Evolutionary conservation across 2,888 invertebrate genomes (phyloP).

Genomic region (Encarsia formosa): DNA sequence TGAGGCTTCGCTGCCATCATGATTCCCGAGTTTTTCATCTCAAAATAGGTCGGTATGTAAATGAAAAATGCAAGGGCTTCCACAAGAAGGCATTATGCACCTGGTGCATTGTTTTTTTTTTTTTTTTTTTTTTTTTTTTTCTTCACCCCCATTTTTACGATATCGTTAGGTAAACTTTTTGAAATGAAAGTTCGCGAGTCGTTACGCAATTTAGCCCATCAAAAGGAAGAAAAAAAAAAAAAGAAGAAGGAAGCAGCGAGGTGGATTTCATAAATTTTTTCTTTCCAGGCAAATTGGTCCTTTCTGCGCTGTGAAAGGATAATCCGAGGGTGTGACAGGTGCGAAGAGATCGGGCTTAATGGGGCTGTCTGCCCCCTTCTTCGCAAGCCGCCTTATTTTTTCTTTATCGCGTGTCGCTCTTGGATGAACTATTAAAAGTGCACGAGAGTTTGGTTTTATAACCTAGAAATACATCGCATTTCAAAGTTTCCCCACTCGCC

Average conservation of each 20-base stretch:
- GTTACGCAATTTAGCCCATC: conserved; percentile 13
- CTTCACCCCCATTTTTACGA: too few species aligned
- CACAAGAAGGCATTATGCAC: conserved; percentile 10
- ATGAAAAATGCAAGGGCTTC: conserved; percentile 20
- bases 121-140: too few species aligned
- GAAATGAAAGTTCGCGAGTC: conserved; percentile 22
- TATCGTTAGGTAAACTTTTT: conserved; percentile 21
- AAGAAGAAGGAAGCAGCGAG: background rate
- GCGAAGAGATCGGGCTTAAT: conserved; percentile 6
- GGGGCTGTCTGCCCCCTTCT: background rate
- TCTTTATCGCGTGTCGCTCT: too few species aligned
- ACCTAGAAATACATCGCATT: too few species aligned
- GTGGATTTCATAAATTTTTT: conserved; percentile 4
- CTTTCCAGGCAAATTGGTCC: conserved; percentile 6
- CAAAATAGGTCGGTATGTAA: conserved; percentile 24
- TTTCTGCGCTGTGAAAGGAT: background rate
- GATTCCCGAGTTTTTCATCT: too few species aligned
- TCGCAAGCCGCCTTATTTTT: background rate
- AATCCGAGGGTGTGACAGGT: conserved; percentile 10
- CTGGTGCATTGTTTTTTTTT: background rate
- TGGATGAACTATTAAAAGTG: too few species aligned
- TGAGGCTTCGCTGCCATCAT: too few species aligned
- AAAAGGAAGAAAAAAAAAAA: too few species aligned
- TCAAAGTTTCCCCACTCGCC: too few species aligned
- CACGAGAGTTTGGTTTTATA: too few species aligned